Conservation (phyloP, 2,888 invertebrate species). For the Sesamia inferens region DNA sequence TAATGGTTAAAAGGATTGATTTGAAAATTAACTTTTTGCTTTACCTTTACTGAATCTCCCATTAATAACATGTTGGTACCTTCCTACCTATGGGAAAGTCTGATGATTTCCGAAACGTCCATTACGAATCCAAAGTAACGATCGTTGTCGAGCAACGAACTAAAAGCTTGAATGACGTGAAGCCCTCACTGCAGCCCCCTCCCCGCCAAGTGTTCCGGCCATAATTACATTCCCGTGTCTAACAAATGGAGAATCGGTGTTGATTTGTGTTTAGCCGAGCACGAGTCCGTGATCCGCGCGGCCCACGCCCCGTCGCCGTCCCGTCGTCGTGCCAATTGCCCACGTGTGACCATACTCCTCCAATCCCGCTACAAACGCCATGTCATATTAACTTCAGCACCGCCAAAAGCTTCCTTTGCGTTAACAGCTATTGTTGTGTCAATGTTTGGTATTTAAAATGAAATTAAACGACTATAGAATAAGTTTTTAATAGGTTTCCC, state of each 20-base stretch:
- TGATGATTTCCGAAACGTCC: constrained; percentile 72
- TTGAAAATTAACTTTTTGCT: not conserved
- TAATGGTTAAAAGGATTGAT: not conserved
- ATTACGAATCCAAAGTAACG: constrained; percentile 84
- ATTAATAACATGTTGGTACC: constrained; percentile 14
- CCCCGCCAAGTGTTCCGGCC: constrained; percentile 87
- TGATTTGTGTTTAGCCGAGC: constrained; percentile 89
- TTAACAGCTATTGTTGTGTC: constrained; percentile 36
- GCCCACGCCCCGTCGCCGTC: constrained; percentile 59
- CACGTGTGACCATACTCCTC: constrained; percentile 47
- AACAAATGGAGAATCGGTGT: constrained; percentile 91
- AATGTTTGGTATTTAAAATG: constrained; percentile 22
- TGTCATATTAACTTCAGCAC: constrained; percentile 50
- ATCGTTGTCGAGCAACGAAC: constrained; percentile 85
- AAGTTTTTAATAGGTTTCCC: constrained; percentile 3
- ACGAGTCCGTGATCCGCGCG: constrained; percentile 81
- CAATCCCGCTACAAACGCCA: constrained; percentile 19
- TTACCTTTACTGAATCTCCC: not conserved
- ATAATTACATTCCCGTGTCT: constrained; percentile 91
- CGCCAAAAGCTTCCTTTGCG: constrained; percentile 32
- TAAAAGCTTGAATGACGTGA: constrained; percentile 88
- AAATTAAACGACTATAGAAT: constrained; percentile 18
- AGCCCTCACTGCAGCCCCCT: constrained; percentile 68
- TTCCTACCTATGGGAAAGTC: constrained; percentile 50
- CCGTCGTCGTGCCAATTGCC: constrained; percentile 35